Evolutionary conservation across 2,888 invertebrate genomes (phyloP).

Genomic region (Aspidiotus destructor): DNA sequence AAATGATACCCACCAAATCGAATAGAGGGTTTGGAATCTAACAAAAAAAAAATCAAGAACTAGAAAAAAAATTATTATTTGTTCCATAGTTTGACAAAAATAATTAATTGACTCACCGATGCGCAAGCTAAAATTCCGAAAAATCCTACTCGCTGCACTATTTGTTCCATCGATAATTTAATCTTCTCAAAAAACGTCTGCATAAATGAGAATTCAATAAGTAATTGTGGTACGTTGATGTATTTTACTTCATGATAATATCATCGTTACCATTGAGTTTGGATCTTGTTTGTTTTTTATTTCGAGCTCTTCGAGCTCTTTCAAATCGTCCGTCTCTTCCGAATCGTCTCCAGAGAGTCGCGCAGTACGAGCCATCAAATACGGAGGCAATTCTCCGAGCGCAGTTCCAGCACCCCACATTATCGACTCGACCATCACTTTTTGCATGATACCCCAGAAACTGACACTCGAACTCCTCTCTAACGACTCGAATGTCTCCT

Average conservation of each 20-base stretch:
- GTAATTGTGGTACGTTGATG: too few species aligned
- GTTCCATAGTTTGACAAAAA: too few species aligned
- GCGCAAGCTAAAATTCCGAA: conserved; percentile 93
- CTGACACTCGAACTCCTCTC: conserved; percentile 58
- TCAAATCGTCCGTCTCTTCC: conserved; percentile 59
- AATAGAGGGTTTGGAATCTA: too few species aligned
- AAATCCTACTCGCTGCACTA: conserved; percentile 91
- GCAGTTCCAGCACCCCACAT: conserved; percentile 98
- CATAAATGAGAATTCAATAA: conserved; percentile 34
- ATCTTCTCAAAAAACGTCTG: conserved; percentile 60
- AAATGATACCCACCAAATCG: too few species aligned
- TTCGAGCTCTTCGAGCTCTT: conserved; percentile 62
- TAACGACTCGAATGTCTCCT: conserved; percentile 50
- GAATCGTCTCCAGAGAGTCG: conserved; percentile 53
- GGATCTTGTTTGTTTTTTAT: conserved; percentile 46
- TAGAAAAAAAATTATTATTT: too few species aligned
- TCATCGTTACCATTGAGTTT: conserved; percentile 37
- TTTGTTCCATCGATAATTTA: conserved; percentile 73
- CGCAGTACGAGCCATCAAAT: conserved; percentile 98
- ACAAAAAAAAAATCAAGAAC: too few species aligned
- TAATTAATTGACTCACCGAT: conserved; percentile 52
- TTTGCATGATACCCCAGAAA: conserved; percentile 88
- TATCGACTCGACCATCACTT: conserved; percentile 89
- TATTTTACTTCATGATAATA: not conserved
- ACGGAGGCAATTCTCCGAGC: conserved; percentile 96